Evolutionary conservation across 2,797 vertebrate species (phyloP).

Genomic region (Sebastes taczanowskii): DNA sequence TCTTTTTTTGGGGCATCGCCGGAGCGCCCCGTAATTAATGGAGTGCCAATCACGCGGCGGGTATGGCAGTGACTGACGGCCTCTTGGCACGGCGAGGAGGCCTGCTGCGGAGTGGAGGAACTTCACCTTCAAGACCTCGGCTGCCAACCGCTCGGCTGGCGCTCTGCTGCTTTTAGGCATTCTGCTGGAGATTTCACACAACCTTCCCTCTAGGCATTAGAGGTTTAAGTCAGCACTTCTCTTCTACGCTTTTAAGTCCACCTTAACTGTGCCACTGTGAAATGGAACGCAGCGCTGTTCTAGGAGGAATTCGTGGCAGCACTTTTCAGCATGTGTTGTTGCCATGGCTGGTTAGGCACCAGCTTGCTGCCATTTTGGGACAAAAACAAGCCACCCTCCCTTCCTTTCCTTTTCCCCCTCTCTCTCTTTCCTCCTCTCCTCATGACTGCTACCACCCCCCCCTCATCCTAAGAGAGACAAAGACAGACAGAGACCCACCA

Average conservation of each 20-base stretch:
- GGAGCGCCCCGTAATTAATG: conserved; percentile 69
- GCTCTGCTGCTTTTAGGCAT: not conserved
- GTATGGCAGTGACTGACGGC: conserved; percentile 62
- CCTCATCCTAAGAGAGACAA: conserved; percentile 56
- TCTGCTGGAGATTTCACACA: conserved; percentile 27
- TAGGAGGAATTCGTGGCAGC: conserved; percentile 37
- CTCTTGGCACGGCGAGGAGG: conserved; percentile 47
- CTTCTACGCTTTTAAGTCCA: conserved; percentile 39
- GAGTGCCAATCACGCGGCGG: conserved; percentile 77
- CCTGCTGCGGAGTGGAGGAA: conserved; percentile 50
- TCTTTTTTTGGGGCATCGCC: conserved; percentile 61
- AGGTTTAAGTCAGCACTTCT: conserved; percentile 46
- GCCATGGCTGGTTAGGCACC: conserved; percentile 64
- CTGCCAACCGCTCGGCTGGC: conserved; percentile 20
- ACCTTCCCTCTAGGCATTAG: not conserved
- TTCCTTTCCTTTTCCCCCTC: not conserved
- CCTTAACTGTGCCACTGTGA: conserved; percentile 42
- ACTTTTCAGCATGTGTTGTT: conserved; percentile 58
- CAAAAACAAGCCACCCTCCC: conserved; percentile 43
- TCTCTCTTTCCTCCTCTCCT: not conserved
- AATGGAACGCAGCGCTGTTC: conserved; percentile 18
- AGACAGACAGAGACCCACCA: conserved; percentile 67
- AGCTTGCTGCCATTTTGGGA: conserved; percentile 50
- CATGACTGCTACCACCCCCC: not conserved
- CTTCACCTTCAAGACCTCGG: conserved; percentile 55